Percentiles rank a stretch among this genome's conserved stretches.
phyloP scores from a whole-genome alignment of 2,888 invertebrate species.

The Amphiduros pacificus region DNA sequence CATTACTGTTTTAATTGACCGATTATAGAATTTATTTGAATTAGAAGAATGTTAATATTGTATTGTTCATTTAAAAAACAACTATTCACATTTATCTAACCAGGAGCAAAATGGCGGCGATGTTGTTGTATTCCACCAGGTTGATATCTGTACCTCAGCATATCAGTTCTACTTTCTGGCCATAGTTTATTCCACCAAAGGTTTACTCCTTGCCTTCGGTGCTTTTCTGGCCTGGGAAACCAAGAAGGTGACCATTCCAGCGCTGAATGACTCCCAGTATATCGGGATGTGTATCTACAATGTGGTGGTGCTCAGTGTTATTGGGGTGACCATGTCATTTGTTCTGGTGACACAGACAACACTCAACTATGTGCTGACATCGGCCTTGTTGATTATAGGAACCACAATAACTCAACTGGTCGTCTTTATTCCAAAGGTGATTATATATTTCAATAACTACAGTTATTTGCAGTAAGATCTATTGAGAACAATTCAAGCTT shows the following conservation, averaged over 20 bases:
- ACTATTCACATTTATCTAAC: too few species aligned
- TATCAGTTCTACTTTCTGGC: conserved; percentile 34
- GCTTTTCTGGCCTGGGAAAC: conserved; percentile 45
- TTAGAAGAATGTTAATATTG: too few species aligned
- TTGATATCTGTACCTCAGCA: conserved; percentile 5
- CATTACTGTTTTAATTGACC: too few species aligned
- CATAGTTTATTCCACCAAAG: conserved; percentile 37
- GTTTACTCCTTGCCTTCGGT: conserved; percentile 38
- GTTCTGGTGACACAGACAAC: conserved; percentile 14
- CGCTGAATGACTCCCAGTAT: conserved; percentile 35
- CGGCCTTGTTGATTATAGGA: conserved; percentile 20
- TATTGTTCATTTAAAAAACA: too few species aligned
- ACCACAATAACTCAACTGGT: conserved; percentile 26
- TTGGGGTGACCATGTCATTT: conserved; percentile 24
- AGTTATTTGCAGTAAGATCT: too few species aligned
- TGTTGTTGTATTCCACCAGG: conserved; percentile 10
- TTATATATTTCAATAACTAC: too few species aligned
- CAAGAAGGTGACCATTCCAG: conserved; percentile 33
- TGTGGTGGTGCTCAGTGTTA: conserved; percentile 21
- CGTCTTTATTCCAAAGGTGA: conserved; percentile 30
- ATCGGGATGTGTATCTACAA: conserved; percentile 35
- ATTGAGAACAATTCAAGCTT: too few species aligned
- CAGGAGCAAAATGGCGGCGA: too few species aligned
- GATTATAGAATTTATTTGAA: too few species aligned
- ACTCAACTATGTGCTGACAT: conserved; percentile 17